Conservation (phyloP, 2,888 invertebrate species). For the Drosophila koepferae region DNA sequence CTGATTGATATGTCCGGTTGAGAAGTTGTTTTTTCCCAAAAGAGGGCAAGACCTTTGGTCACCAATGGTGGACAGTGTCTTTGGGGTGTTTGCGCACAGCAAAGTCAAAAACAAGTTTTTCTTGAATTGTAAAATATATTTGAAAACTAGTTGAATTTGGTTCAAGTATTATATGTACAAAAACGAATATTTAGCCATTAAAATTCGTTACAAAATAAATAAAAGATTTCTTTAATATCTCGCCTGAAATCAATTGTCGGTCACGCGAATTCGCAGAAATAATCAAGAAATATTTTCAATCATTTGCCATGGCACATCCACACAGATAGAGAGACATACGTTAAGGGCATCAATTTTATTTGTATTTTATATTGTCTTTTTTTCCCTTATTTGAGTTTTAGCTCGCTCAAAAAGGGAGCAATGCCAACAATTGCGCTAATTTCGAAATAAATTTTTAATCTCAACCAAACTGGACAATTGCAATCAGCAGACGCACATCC, state of each 20-base stretch:
- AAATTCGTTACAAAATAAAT: conserved; percentile 15
- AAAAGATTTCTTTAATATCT: conserved; percentile 46
- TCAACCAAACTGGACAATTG: conserved; percentile 55
- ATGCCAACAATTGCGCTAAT: conserved; percentile 83
- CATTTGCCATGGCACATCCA: conserved; percentile 42
- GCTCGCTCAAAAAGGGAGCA: conserved; percentile 52
- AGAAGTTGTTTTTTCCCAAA: conserved; percentile 17
- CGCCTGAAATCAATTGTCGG: conserved; percentile 58
- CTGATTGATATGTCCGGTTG: conserved; percentile 72
- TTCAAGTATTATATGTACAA: not conserved
- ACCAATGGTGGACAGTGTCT: conserved; percentile 24
- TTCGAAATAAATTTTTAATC: conserved; percentile 82
- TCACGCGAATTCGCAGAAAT: conserved; percentile 60
- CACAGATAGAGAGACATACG: conserved; percentile 26
- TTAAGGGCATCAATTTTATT: conserved; percentile 57
- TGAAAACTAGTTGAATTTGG: accelerated
- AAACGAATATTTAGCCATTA: conserved; percentile 11
- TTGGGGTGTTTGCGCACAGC: not conserved
- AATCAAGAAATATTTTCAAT: conserved; percentile 80
- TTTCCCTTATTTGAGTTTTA: conserved; percentile 21
- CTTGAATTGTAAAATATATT: not conserved
- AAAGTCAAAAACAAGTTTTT: not conserved
- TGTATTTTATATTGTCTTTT: conserved; percentile 62
- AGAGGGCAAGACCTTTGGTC: conserved; percentile 7
- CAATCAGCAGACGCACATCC: conserved; percentile 54